These are phyloP conservation scores for Rostratula benghalensis DNA, from an alignment of 2,113 vertebrate genomes.

Conservation along the genomic window DNA sequence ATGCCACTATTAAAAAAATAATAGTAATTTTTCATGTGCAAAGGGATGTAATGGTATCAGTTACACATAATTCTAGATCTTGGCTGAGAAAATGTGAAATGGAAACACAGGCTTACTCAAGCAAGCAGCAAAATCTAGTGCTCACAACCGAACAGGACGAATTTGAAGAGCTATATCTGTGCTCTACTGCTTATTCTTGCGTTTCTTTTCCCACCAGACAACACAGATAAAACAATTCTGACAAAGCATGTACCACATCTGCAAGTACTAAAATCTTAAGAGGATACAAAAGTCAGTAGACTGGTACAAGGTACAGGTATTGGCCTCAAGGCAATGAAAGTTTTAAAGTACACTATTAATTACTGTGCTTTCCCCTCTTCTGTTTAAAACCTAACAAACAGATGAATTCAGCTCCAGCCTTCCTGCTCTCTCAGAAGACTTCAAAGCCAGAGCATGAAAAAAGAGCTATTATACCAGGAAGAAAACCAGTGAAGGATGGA, in stretches of 20 bases:
- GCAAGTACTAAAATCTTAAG: neutral
- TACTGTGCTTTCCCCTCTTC: neutral
- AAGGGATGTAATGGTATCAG: neutral
- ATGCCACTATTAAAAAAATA: neutral
- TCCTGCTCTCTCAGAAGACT: neutral
- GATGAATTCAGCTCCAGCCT: neutral
- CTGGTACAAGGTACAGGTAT: neutral
- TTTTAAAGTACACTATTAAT: neutral
- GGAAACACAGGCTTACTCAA: neutral
- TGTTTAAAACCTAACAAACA: neutral
- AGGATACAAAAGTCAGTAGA: neutral
- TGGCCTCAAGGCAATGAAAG: neutral
- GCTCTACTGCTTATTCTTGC: neutral
- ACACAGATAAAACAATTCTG: neutral
- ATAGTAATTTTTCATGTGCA: rapidly evolving
- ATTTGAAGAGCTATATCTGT: neutral
- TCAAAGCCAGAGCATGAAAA: neutral
- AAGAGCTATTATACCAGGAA: neutral
- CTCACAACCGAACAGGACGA: neutral
- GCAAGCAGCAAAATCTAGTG: neutral
- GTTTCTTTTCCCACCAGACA: neutral
- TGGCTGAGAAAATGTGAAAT: neutral
- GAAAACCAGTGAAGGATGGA: neutral
- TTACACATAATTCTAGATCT: neutral
- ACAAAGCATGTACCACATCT: neutral